Evolutionary conservation across 2,888 invertebrate genomes (phyloP), one percentile per base, ranked within the genome.

Genomic region (Perizoma affinitatum): DNA sequence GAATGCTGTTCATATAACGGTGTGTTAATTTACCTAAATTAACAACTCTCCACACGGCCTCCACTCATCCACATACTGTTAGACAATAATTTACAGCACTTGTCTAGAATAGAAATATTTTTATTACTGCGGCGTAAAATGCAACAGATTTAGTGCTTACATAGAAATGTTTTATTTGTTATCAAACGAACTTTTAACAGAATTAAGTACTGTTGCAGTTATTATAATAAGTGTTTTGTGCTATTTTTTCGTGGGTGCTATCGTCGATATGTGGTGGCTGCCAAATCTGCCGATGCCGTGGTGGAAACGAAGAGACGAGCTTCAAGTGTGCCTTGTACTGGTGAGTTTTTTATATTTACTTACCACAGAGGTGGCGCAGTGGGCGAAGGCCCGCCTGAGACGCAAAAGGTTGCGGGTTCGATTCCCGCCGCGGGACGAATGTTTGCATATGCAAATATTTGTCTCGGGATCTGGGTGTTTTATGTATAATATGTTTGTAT

Each of bases 1-100:
- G 64, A 60, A 67, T 66, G 67, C 68, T 69, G 67, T 68, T 72
- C 66, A 70, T 61, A 54, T 60, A 69, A 49, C 66, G 64, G 22
- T 61, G 54, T 59, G 69, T 59, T 70, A 70, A 70, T 70, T 67
- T 65, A 64, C 58, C 66, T 63, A 70, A 75, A 75, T 75, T 75
- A 72, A 66, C 76, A 75, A 60, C 60, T 68, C 66, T 61, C 62
- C 42, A 60, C 52, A 11, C 49, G 45, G 65, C 52, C 56, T 57
- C 48, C 36, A 47, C 53, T 35, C 53, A 60, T 63, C 60, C 65
- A 45, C 51, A 62, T 48, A 38, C 52, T 53, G 52, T 53, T 44
- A 44, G 50, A 50, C 36, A 47, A 55, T 55, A 58, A 63, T 63
- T 58, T 55, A 38, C 33, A 53, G 6, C 63, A 49, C 55, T 60